Evolutionary conservation across 2,797 vertebrate genomes (phyloP).

Genomic region (Lepilemur ruficaudatus): DNA sequence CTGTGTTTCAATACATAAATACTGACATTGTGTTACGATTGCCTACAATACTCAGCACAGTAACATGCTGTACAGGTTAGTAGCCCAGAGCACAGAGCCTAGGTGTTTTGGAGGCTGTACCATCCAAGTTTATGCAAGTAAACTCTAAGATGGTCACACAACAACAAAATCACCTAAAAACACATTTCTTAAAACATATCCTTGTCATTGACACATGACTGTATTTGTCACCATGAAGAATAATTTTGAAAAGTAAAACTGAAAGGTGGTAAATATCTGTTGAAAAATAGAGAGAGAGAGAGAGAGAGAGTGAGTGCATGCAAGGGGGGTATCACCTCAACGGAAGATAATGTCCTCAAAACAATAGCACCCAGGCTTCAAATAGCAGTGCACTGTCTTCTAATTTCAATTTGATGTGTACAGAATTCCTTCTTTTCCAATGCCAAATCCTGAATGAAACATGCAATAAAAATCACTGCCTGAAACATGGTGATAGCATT

Average conservation of each 20-base stretch:
- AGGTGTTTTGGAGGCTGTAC: not conserved
- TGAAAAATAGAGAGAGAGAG: not conserved
- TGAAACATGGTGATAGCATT: conserved; percentile 79
- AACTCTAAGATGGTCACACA: no score
- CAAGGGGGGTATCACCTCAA: not conserved
- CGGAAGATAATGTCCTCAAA: conserved; percentile 45
- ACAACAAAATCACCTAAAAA: not conserved
- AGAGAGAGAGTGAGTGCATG: not conserved
- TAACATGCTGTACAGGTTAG: not conserved
- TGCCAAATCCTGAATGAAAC: conserved; percentile 72
- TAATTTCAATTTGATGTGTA: not conserved
- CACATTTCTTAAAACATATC: not conserved
- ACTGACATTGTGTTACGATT: not conserved
- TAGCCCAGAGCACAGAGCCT: not conserved
- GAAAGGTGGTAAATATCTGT: conserved; percentile 15
- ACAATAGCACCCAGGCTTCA: conserved; percentile 27
- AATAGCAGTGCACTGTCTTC: conserved; percentile 24
- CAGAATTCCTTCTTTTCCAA: conserved; percentile 66
- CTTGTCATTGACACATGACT: not conserved
- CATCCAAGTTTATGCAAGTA: not conserved
- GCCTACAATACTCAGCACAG: not conserved
- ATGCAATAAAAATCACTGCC: conserved; percentile 76
- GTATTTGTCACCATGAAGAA: not conserved
- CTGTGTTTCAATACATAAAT: not conserved
- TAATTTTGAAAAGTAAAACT: conserved; percentile 24